Evolutionary conservation across 2,113 vertebrate species (phyloP), one percentile per base, ranked within the genome.

Genomic region (Aldabrachelys gigantea): DNA sequence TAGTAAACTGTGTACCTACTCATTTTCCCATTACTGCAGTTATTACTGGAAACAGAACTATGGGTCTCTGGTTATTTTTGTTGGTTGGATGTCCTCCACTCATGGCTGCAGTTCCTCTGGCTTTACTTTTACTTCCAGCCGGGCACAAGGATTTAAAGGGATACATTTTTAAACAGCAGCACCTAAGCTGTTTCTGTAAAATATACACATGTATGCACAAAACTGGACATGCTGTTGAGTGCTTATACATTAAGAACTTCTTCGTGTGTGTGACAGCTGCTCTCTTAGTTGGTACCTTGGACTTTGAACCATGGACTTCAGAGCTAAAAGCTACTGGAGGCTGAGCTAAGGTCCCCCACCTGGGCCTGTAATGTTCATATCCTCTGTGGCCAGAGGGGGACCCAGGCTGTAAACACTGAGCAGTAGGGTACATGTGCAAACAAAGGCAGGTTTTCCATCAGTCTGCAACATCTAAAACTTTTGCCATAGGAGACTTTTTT

Each of bases 1-100:
- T 88, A 95, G 62, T 54, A 75, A 88, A 84, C 85, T 83, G 79
- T 86, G 90, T 24, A 53, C 19, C 35, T 47, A 38, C 4, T 57
- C 6, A 41, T 90, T 90, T 92, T 5, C 24, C 84, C 22, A n/a
- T 95, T 90, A 21, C 76, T 90, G 5, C 85, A 84, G 81, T 96
- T 95, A 54, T 86, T 89, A 54, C 53, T 91, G 90, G 65, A 53
- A 56, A 50, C 27, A 57, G 83, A 41, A 6, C 86, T 92, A 22
- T 17, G 29, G 25, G 12, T 78, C 44, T 91, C 95, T 87, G 79
- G 12, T 85, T 94, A 75, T 91, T 95, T 94, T 92, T 91, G 85
- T 54, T 81, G 93, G 44, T 87, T 88, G 90, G 49, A 79, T 12
- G 47, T 29, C 8, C 25, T 38, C 54, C 62, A 50, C 75, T 11